Conservation (phyloP, 2,888 invertebrate genomes). For the Tromatobia lineatoria region DNA sequence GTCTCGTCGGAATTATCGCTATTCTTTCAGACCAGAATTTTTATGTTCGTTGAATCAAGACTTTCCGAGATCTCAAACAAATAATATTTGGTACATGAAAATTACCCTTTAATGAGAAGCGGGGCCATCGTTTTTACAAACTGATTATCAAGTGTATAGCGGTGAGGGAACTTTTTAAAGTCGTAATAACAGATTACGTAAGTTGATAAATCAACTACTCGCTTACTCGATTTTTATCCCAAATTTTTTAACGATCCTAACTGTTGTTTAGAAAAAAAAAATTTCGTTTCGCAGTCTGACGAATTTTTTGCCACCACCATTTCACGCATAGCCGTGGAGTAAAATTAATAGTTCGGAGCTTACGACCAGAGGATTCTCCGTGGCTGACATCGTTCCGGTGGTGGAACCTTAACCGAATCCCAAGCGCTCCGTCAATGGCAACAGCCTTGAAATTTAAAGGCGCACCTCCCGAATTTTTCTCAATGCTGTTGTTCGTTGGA, state of each 20-base stretch:
- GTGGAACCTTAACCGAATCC: conserved; percentile 53
- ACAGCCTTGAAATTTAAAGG: conserved; percentile 63
- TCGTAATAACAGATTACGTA: too few relatives aligned
- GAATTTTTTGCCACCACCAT: background rate
- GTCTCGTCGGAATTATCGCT: background rate
- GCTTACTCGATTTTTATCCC: too few relatives aligned
- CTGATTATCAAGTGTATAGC: too few relatives aligned
- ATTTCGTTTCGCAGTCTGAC: background rate
- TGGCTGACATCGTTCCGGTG: conserved; percentile 40
- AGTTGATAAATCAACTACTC: too few relatives aligned
- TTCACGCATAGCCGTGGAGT: conserved; percentile 16
- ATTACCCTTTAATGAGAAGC: background rate
- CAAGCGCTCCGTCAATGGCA: conserved; percentile 49
- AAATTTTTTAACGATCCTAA: background rate
- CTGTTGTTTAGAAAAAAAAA: background rate
- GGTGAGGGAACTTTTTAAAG: too few relatives aligned
- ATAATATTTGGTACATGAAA: conserved; percentile 24
- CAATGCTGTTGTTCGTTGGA: conserved; percentile 6
- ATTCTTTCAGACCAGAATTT: conserved; percentile 7
- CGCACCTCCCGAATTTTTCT: conserved; percentile 51
- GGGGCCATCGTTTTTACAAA: background rate
- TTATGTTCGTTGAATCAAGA: background rate
- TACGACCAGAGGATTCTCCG: conserved; percentile 43
- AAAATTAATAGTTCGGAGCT: conserved; percentile 13
- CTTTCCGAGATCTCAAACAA: conserved; percentile 51